Base-by-base conservation (phyloP, 1,140 invertebrate genomes). In the Zaprionus ornatus region DNA sequence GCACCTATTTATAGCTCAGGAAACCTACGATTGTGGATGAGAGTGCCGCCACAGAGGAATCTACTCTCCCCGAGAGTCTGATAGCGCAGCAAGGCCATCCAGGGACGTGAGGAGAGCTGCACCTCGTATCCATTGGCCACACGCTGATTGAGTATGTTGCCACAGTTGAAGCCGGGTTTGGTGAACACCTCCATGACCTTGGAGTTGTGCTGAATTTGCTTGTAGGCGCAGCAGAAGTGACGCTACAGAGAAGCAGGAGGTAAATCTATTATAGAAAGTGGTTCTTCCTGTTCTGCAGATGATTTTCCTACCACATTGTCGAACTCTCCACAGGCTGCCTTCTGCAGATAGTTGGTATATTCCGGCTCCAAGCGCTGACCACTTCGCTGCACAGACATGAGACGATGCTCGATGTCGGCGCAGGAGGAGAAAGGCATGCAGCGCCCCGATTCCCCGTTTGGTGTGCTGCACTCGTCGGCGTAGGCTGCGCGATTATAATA, bases 71-170 rank as follows among this genome's bases (percentile, higher is more conserved):
- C 66, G 9, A 76, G 55, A 15, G 66, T 77, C 4, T 74, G 63
- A 54, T 94, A 94, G 57, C 93, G 91, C 0, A 94, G 64, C 35
- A 94, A 68, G 3, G 92, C 93, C 93, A 94, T 94, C 94, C 94
- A 94, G 10, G 94, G 94, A 61, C 93, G 93, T 56, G 94, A 93
- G 27, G 91, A 92, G 6, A 94, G 56, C 32, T 92, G 90, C 0
- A 94, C 91, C 61, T 82, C 79, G 55, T 93, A 83, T 4, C 94
- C 94, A 37, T 67, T 71, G 40, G 81, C 66, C 42, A 93, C 93
- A 55, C 93, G 92, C 13, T 83, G 68, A 32, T 63, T 87, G 19
- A 88, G 71, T n/a, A 88, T 73, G 25, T 59, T 66, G n/a, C 84
- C 84, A 21, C 84, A 87, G 17, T 56, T 82, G 27, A 88, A 87